Conservation (phyloP, 2,113 vertebrate species). For the Rhinichthys klamathensis region DNA sequence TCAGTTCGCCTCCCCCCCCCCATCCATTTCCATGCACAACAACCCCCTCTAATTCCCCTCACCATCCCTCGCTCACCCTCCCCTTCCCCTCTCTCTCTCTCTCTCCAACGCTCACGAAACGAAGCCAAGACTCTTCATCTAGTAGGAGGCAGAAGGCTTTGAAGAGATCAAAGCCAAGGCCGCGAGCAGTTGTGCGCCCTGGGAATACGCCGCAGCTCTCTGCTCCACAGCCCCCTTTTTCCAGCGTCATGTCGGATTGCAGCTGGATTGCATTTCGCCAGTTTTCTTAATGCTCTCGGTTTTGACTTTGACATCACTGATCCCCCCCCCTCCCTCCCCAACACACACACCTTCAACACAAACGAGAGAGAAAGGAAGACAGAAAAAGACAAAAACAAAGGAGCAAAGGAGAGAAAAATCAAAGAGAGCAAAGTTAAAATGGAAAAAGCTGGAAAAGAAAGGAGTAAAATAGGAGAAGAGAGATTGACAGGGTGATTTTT, state of each 20-base stretch:
- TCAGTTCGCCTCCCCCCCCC: slow-evolving; percentile 26
- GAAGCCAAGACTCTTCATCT: slow-evolving; percentile 98
- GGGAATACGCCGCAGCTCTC: slow-evolving; percentile 99
- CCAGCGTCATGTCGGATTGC: slow-evolving; percentile 97
- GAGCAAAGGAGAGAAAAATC: slow-evolving; percentile 44
- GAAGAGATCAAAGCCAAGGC: slow-evolving; percentile 99
- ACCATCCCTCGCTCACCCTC: slow-evolving; percentile 34
- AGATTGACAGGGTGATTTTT: slow-evolving; percentile 79
- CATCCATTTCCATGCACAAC: slow-evolving; percentile 71
- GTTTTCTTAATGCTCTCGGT: slow-evolving; percentile 98
- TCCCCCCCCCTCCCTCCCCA: slow-evolving; percentile 71
- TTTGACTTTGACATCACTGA: slow-evolving; percentile 98
- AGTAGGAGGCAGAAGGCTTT: slow-evolving; percentile 99
- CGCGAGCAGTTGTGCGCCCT: slow-evolving; percentile 98
- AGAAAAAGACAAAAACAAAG: slow-evolving; percentile 27
- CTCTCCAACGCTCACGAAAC: slow-evolving; percentile 84
- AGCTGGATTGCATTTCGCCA: slow-evolving; percentile 98
- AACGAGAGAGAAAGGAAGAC: slow-evolving; percentile 50
- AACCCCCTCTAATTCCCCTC: slow-evolving; percentile 44
- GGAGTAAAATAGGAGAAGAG: slow-evolving; percentile 68
- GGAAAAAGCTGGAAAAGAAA: slow-evolving; percentile 34
- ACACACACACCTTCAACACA: slow-evolving; percentile 66
- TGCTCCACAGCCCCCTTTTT: slow-evolving; percentile 95
- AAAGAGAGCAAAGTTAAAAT: slow-evolving; percentile 35
- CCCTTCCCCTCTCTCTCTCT: slow-evolving; percentile 51